These are phyloP conservation scores for Heliangelus exortis DNA, from an alignment of 2,797 vertebrate genomes.

Conservation along the genomic window DNA sequence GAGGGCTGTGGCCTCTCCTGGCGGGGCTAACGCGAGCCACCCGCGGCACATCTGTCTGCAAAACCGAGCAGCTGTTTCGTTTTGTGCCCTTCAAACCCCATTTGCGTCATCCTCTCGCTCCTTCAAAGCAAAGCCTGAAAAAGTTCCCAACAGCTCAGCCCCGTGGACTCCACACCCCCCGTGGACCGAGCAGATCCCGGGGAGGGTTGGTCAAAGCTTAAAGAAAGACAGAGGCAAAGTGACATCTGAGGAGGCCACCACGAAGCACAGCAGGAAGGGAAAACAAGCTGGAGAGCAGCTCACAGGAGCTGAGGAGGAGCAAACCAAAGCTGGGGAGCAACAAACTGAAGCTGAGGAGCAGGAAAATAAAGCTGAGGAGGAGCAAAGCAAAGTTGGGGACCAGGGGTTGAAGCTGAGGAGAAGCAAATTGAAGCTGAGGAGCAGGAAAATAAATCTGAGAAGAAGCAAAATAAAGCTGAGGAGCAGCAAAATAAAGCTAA, in stretches of 20 bases:
- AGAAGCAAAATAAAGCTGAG: background rate
- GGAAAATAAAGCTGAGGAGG: background rate
- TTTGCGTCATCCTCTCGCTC: slow-evolving; percentile 31
- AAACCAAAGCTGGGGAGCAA: background rate
- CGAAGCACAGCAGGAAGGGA: fast-evolving
- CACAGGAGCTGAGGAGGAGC: fast-evolving
- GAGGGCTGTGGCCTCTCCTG: fast-evolving
- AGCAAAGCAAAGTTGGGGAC: background rate
- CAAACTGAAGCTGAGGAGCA: background rate
- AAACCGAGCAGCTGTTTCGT: slow-evolving; percentile 17
- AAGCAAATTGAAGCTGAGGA: background rate
- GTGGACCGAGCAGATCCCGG: fast-evolving
- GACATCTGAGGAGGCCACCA: background rate
- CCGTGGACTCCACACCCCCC: background rate
- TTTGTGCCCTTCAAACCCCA: background rate
- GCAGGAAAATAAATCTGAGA: background rate
- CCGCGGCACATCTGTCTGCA: background rate
- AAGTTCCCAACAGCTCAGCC: fast-evolving
- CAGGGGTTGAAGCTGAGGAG: fast-evolving
- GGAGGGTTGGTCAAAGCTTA: background rate
- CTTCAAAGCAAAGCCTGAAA: background rate
- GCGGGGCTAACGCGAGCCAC: background rate
- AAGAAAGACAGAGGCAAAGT: slow-evolving; percentile 19
- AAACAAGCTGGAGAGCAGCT: background rate
- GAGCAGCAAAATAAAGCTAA: background rate